Percentiles rank a stretch among this genome's conserved stretches.
Evolutionary conservation across 2,113 vertebrate species (phyloP).

Genomic region (Zootoca vivipara): DNA sequence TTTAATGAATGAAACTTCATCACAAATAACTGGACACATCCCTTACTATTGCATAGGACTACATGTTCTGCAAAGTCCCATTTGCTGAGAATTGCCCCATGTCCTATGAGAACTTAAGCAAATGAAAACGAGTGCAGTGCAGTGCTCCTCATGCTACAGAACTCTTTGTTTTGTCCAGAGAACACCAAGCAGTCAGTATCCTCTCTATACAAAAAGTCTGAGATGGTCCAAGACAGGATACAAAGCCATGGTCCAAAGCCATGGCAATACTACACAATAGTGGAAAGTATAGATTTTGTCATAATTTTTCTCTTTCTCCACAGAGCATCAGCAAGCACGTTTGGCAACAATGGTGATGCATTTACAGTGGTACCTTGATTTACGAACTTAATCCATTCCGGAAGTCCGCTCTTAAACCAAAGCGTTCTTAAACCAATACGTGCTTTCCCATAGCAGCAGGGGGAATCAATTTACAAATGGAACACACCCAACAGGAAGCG

Average conservation of each 20-base stretch:
- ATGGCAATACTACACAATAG: neutral
- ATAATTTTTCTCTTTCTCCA: neutral
- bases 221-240: neutral
- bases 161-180: neutral
- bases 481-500: no score
- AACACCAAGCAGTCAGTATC: no score
- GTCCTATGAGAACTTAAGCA: neutral
- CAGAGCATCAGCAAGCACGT: neutral
- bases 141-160: no score
- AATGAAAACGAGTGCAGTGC: neutral
- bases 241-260: fast-evolving
- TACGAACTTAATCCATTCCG: neutral
- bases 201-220: neutral
- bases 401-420: no score
- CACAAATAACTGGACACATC: neutral
- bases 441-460: no score
- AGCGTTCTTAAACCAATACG: no score
- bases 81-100: neutral
- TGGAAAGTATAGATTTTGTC: neutral
- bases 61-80: neutral
- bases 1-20: neutral
- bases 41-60: neutral
- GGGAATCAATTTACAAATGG: no score
- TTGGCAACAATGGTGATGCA: neutral
- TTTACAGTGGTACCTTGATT: neutral